Conservation (phyloP, 2,113 vertebrate genomes). For the Aplodontia rufa region DNA sequence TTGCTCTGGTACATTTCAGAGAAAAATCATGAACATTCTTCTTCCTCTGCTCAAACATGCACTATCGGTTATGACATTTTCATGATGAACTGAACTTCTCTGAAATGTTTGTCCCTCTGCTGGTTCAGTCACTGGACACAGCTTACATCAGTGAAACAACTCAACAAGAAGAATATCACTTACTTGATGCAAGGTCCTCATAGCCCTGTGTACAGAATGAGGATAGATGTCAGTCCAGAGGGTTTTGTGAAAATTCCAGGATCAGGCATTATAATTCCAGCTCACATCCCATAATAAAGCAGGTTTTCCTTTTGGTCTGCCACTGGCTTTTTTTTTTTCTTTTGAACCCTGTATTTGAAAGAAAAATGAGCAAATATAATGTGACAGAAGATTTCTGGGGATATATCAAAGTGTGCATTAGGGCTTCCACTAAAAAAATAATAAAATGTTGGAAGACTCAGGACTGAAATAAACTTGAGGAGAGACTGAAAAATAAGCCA, state of each 20-base stretch:
- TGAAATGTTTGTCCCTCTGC: not conserved
- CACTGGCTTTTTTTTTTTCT: not conserved
- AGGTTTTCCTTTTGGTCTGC: not conserved
- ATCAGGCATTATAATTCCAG: not conserved
- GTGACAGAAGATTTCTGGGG: not conserved
- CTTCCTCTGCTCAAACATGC: not conserved
- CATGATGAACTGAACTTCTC: not conserved
- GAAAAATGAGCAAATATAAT: constrained; percentile 27
- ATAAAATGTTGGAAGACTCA: not conserved
- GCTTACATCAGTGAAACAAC: not conserved
- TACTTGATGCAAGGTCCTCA: not conserved
- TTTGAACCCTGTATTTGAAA: not conserved
- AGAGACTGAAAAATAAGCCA: constrained; percentile 26
- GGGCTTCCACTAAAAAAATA: not conserved
- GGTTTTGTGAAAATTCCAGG: not conserved
- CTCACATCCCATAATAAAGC: not conserved
- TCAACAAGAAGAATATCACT: not conserved
- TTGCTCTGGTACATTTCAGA: not conserved
- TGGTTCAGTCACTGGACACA: not conserved
- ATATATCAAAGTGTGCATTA: not conserved
- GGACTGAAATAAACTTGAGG: not conserved
- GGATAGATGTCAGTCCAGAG: not conserved
- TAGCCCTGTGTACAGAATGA: not conserved
- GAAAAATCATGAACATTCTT: constrained; percentile 6
- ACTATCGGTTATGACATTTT: not conserved